Base-by-base conservation (phyloP, 2,888 invertebrate species). In the Buathra laborator region DNA sequence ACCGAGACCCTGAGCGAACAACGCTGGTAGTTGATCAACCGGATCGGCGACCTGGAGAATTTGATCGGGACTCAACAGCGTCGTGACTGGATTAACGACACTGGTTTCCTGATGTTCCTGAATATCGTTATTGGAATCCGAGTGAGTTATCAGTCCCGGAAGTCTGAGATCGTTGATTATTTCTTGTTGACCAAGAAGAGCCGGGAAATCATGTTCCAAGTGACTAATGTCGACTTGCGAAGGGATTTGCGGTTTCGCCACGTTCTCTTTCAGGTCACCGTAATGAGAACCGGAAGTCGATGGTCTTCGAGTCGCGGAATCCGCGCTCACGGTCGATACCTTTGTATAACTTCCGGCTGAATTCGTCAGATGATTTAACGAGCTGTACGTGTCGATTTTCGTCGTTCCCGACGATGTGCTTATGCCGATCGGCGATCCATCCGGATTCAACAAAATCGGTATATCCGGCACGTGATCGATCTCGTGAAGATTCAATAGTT, bases 201-300 rank as follows among this genome's bases (percentile, higher is more conserved):
- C 84, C 0, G 93, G 88, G 32, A 90, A 92, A 48, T 90, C 86
- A 3, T 91, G 80, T 62, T 91, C 90, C 4, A 93, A 66, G 7
- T 91, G 89, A 24, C 87, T 90, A 9, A 90, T 51, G 44, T 89
- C 85, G 2, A 78, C 44, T 10, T 89, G 88, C 77, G 44, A 2
- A 0, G 85, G 86, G 16, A 90, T 3, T 19, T 91, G 91, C 0
- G 91, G 88, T 43, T 90, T 91, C 53, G 91, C 91, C 0, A 90
- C 89, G 94, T 95, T 46, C 94, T 95, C 16, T 94, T 94, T 56
- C 94, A 94, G 88, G 90, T 94, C 91, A 91, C 64, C 94, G 94
- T 87, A 94, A 94, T 32, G 94, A 94, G 76, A 94, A 94, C 86
- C 93, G 85, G 94, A 95, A 12, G 94, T 94, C 7, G 94, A 43